A percentile compares a stretch with the other conserved stretches of the same genome.
phyloP scores from a whole-genome alignment of 1,140 invertebrate genomes.

The Paracyclopina nana region DNA sequence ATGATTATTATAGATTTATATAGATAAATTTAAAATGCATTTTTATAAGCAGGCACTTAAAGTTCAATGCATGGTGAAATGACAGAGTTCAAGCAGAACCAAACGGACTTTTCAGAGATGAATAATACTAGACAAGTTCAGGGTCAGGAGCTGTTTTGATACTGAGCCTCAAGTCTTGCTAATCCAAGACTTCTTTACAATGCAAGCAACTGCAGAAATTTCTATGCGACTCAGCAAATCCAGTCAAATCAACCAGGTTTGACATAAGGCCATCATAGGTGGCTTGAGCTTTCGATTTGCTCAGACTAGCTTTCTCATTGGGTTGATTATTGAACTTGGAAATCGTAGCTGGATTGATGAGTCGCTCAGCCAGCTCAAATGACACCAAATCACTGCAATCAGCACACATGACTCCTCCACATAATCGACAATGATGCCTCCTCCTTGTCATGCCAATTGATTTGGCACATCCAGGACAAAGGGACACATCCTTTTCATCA shows the following conservation, averaged over 20 bases:
- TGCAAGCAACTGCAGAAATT: conserved; percentile 57
- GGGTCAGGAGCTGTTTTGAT: conserved; percentile 40
- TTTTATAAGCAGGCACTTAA: too few relatives aligned
- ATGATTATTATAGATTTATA: too few relatives aligned
- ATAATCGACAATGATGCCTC: conserved; percentile 88
- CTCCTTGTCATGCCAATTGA: conserved; percentile 64
- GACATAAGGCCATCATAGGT: background rate
- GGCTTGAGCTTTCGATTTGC: background rate
- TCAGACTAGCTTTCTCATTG: background rate
- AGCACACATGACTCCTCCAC: conserved; percentile 85
- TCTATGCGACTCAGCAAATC: conserved; percentile 17
- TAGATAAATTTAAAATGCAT: too few relatives aligned
- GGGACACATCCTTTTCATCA: conserved; percentile 63
- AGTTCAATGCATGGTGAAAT: too few relatives aligned
- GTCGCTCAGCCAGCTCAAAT: conserved; percentile 46
- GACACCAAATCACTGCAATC: conserved; percentile 75
- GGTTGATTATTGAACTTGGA: background rate
- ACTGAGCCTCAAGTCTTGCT: too few relatives aligned
- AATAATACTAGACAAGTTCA: conserved; percentile 27
- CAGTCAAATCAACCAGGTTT: background rate
- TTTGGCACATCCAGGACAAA: conserved; percentile 76
- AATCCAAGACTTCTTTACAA: conserved; percentile 46
- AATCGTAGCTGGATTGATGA: conserved; percentile 7
- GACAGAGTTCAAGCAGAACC: background rate
- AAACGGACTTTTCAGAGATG: background rate